phyloP scores from a whole-genome alignment of 1,140 invertebrate species.

The Spodoptera litura region DNA sequence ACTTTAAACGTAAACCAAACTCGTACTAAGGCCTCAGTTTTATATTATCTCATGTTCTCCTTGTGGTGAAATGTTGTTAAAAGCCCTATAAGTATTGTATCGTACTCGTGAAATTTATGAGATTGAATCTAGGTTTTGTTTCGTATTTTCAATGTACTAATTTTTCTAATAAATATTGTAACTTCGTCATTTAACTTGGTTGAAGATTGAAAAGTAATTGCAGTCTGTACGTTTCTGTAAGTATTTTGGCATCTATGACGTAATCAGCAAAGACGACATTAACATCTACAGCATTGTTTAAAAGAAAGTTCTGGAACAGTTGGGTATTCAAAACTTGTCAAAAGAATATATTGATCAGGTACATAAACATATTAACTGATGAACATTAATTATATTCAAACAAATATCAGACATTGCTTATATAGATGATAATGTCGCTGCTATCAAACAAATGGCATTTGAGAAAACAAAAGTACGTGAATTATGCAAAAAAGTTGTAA shows the following conservation, averaged over 20 bases:
- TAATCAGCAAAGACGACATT: neutral
- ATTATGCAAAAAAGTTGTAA: neutral
- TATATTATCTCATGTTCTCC: no score
- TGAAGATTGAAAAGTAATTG: conserved; percentile 20
- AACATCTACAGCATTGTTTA: no score
- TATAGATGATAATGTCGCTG: neutral
- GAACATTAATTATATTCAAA: neutral
- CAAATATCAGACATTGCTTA: neutral
- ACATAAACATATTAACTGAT: no score
- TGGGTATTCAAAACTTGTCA: no score
- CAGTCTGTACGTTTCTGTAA: neutral
- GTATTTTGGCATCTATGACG: neutral
- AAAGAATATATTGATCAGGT: no score
- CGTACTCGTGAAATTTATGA: conserved; percentile 19
- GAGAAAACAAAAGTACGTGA: neutral
- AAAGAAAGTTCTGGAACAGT: no score
- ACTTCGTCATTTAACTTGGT: neutral
- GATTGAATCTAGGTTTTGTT: conserved; percentile 13
- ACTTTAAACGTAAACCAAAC: no score
- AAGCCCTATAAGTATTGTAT: no score
- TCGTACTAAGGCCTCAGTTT: no score
- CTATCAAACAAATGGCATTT: no score
- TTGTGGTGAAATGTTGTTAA: no score
- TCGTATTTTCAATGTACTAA: conserved; percentile 21
- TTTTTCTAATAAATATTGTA: conserved; percentile 24